These are phyloP conservation scores for Baccha elongata DNA, from an alignment of 2,888 invertebrate genomes.

Conservation along the genomic window DNA sequence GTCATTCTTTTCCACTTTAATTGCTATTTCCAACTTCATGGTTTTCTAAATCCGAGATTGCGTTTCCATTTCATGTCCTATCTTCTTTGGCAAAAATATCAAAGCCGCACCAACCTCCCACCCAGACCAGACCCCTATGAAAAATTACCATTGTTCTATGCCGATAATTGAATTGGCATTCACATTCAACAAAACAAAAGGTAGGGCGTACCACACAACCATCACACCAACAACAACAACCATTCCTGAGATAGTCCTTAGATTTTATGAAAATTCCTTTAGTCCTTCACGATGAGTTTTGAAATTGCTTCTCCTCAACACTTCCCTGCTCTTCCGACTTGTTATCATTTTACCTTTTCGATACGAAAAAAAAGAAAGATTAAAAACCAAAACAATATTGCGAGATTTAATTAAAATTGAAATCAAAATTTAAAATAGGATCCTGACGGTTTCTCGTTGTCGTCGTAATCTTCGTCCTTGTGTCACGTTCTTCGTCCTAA, in stretches of 20 bases:
- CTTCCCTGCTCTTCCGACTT: neutral
- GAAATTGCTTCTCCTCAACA: neutral
- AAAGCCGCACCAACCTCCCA: too few relatives aligned
- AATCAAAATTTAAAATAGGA: conserved; percentile 65
- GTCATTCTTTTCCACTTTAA: conserved; percentile 57
- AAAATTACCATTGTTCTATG: conserved; percentile 35
- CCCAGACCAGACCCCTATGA: neutral
- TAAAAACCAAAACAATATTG: conserved; percentile 47
- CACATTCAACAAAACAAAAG: conserved; percentile 36
- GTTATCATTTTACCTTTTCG: conserved; percentile 31
- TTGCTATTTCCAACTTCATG: conserved; percentile 66
- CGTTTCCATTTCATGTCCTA: conserved; percentile 52
- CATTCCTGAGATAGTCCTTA: conserved; percentile 33
- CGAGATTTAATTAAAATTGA: conserved; percentile 66
- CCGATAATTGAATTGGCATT: conserved; percentile 67
- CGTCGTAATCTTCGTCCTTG: neutral
- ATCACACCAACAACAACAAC: conserved; percentile 31
- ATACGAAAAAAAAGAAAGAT: conserved; percentile 18
- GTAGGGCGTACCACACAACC: neutral
- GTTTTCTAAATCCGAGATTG: conserved; percentile 56
- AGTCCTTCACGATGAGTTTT: conserved; percentile 11
- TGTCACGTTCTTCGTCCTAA: neutral
- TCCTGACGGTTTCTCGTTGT: neutral
- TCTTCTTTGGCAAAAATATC: too few relatives aligned
- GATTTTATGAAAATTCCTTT: conserved; percentile 58